These are phyloP conservation scores for Tokudaia muenninki DNA, from an alignment of 2,797 vertebrate genomes.

Conservation along the genomic window DNA sequence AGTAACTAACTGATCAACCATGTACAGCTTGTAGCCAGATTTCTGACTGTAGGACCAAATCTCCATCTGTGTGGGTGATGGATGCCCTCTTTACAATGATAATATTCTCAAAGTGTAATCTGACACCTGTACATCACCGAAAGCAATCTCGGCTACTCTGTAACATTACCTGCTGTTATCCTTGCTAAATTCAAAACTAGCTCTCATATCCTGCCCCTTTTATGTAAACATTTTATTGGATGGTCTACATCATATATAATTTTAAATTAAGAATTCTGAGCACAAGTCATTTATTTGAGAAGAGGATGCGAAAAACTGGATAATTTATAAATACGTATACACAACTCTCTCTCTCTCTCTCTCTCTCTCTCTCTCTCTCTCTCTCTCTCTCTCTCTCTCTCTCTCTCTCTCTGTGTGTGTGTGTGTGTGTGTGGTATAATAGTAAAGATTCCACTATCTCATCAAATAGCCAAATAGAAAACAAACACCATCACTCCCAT, in stretches of 20 bases:
- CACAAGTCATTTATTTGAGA: background rate
- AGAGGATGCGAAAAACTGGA: background rate
- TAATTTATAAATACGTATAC: background rate
- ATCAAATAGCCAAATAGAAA: background rate
- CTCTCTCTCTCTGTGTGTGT: background rate
- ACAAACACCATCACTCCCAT: background rate
- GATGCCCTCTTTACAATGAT: background rate
- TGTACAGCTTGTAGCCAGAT: background rate
- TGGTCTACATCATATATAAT: background rate
- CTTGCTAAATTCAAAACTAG: background rate
- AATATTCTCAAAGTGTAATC: background rate
- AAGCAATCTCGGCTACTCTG: background rate
- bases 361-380: too few species aligned
- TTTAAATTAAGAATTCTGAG: background rate
- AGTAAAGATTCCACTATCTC: slow-evolving; percentile 10
- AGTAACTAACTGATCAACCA: background rate
- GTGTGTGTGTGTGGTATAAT: background rate
- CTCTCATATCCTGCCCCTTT: background rate
- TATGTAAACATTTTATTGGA: background rate
- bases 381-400: too few species aligned
- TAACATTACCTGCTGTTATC: background rate
- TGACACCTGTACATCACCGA: background rate
- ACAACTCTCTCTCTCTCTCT: too few species aligned
- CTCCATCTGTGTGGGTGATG: background rate
- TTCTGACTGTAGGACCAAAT: background rate